Conservation (phyloP, 1,140 invertebrate species). For the Heliconius himera region DNA sequence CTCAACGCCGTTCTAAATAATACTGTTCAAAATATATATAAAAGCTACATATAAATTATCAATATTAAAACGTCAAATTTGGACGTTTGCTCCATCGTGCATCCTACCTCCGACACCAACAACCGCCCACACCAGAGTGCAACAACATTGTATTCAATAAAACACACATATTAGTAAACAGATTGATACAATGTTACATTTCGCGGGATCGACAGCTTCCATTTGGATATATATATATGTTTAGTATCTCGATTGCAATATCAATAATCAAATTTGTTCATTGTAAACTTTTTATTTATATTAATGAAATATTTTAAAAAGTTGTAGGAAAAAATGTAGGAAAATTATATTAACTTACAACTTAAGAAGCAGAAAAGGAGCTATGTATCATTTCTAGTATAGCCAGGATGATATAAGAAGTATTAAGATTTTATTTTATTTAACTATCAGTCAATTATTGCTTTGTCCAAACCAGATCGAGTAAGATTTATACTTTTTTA, state of each 20-base stretch:
- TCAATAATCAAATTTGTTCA: background rate
- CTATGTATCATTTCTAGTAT: too few relatives aligned
- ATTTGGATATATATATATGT: background rate
- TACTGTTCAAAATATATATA: background rate
- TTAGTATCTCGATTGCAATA: conserved; percentile 1
- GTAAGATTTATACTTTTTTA: too few relatives aligned
- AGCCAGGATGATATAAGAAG: too few relatives aligned
- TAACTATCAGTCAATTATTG: too few relatives aligned
- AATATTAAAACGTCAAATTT: conserved; percentile 1
- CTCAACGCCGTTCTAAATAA: too few relatives aligned
- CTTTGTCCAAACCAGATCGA: too few relatives aligned
- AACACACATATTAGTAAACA: conserved; percentile 25
- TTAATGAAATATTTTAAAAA: background rate
- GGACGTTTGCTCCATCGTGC: background rate
- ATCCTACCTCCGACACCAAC: conserved; percentile 11
- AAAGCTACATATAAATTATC: background rate
- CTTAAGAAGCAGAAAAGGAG: too few relatives aligned
- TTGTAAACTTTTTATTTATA: background rate
- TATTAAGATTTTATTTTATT: too few relatives aligned
- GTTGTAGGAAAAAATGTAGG: too few relatives aligned
- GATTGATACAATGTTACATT: conserved; percentile 22
- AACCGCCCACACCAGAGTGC: conserved; percentile 21
- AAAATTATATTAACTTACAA: too few relatives aligned
- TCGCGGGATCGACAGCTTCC: conserved; percentile 17
- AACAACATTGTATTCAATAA: conserved; percentile 25